A percentile compares a stretch with the other conserved stretches of the same genome.
phyloP scores from a whole-genome alignment of 2,113 vertebrate genomes.

The Microtus montanus region DNA sequence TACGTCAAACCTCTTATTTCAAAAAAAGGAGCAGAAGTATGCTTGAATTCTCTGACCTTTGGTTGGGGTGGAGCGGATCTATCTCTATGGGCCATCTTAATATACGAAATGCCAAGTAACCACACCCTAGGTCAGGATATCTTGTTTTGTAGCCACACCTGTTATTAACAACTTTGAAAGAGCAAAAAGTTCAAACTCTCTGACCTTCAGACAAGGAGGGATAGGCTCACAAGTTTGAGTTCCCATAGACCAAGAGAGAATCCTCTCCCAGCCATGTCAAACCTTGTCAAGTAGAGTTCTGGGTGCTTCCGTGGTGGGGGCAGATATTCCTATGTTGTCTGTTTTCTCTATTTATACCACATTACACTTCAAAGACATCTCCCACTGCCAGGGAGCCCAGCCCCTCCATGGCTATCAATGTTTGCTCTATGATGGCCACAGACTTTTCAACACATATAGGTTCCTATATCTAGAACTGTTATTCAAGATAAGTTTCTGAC shows the following conservation, averaged over 20 bases:
- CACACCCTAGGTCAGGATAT: too few species aligned
- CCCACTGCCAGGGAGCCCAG: not conserved
- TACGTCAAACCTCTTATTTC: too few species aligned
- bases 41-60: too few species aligned
- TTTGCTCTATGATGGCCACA: not conserved
- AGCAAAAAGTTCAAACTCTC: too few species aligned
- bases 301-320: not conserved
- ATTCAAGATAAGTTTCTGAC: not conserved
- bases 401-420: not conserved
- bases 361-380: not conserved
- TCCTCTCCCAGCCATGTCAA: not conserved
- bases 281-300: not conserved
- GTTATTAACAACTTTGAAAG: too few species aligned
- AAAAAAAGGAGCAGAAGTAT: too few species aligned
- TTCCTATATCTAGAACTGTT: not conserved
- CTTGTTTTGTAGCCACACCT: too few species aligned
- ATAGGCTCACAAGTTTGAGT: too few species aligned
- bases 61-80: too few species aligned
- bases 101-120: too few species aligned
- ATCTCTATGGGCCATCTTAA: too few species aligned
- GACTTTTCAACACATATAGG: not conserved
- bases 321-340: not conserved
- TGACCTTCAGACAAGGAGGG: too few species aligned
- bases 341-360: not conserved
- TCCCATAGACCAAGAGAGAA: not conserved